These are phyloP conservation scores for Phyllotreta striolata DNA, from an alignment of 2,888 invertebrate species.

Conservation along the genomic window DNA sequence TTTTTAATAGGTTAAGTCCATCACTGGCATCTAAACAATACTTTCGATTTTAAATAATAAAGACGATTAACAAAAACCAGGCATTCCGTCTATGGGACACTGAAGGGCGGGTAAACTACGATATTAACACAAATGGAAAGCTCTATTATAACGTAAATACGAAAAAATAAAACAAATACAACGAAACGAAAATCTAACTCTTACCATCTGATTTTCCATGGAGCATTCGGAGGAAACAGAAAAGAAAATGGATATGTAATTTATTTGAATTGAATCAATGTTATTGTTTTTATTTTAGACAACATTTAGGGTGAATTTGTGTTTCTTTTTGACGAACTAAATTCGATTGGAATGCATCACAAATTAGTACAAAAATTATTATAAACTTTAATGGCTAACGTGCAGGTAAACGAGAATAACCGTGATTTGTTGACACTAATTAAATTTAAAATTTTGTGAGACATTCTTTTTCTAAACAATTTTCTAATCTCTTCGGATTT, in stretches of 20 bases:
- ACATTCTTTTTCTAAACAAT: not conserved
- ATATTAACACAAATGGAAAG: constrained; percentile 10
- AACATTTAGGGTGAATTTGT: constrained; percentile 11
- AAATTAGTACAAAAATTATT: not conserved
- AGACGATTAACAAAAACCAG: constrained; percentile 39
- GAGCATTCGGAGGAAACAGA: constrained; percentile 56
- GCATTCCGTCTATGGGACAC: constrained; percentile 38
- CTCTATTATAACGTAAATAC: constrained; percentile 13
- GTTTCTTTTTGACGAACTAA: constrained; percentile 17
- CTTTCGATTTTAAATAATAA: constrained; percentile 3
- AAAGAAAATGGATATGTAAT: constrained; percentile 46
- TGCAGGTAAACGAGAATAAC: not conserved
- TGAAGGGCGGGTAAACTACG: constrained; percentile 8
- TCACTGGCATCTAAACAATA: constrained; percentile 18
- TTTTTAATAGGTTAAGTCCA: constrained; percentile 10
- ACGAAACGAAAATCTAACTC: constrained; percentile 57
- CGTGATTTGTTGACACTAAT: constrained; percentile 6
- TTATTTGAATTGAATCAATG: constrained; percentile 38
- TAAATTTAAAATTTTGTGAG: no score
- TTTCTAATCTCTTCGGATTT: constrained; percentile 27
- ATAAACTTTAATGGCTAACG: not conserved
- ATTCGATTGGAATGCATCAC: constrained; percentile 5
- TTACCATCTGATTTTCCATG: constrained; percentile 63
- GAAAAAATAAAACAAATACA: constrained; percentile 34
- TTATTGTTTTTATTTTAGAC: constrained; percentile 4